Conservation (phyloP, 2,888 invertebrate species). For the Tinea trinotella region DNA sequence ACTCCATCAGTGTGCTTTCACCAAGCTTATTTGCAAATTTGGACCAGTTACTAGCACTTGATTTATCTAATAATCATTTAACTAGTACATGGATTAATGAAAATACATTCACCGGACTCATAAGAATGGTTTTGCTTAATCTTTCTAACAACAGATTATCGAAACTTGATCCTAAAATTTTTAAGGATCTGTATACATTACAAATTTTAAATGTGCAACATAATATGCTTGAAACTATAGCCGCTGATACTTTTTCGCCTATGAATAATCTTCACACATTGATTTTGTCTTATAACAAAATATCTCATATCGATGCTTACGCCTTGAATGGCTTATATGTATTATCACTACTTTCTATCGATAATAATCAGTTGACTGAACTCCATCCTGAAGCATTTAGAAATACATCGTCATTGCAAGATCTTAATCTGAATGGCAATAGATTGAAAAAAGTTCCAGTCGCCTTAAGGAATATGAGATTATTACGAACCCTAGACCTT, state of each 20-base stretch:
- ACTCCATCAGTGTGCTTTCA: constrained; percentile 89
- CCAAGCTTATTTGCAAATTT: constrained; percentile 89
- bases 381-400: constrained; percentile 91
- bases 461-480: constrained; percentile 87
- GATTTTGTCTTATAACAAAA: constrained; percentile 87
- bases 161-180: constrained; percentile 85
- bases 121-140: constrained; percentile 89
- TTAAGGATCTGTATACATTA: constrained; percentile 87
- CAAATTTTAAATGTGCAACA: constrained; percentile 89
- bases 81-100: constrained; percentile 90
- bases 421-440: constrained; percentile 92
- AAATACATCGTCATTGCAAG: constrained; percentile 92
- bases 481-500: constrained; percentile 89
- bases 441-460: constrained; percentile 84
- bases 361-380: constrained; percentile 87
- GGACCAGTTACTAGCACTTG: constrained; percentile 84
- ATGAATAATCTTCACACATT: constrained; percentile 94
- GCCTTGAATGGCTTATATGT: constrained; percentile 91
- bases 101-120: constrained; percentile 88
- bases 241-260: constrained; percentile 89
- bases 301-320: constrained; percentile 87
- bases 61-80: constrained; percentile 88
- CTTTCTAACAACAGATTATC: constrained; percentile 88
- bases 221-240: constrained; percentile 86
- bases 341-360: constrained; percentile 85